These are phyloP conservation scores for Amiota mariae DNA, from an alignment of 2,888 invertebrate genomes.

Conservation along the genomic window DNA sequence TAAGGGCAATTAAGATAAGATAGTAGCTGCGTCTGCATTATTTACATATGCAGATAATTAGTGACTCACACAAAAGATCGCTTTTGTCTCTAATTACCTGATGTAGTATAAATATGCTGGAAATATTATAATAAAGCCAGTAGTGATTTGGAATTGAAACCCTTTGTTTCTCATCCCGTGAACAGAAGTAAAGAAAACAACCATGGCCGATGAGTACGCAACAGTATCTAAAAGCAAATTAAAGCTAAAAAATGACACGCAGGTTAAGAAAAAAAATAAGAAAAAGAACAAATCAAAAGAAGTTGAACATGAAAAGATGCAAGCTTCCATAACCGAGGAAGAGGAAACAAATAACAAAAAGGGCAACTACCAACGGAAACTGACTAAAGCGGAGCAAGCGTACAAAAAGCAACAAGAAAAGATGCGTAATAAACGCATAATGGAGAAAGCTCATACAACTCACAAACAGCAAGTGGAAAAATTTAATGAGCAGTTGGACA, in stretches of 20 bases:
- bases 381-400: conserved; percentile 91
- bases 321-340: neutral
- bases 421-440: conserved; percentile 91
- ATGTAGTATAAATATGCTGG: too few species aligned
- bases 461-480: conserved; percentile 97
- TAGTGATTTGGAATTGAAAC: too few species aligned
- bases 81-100: too few species aligned
- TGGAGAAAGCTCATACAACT: conserved; percentile 94
- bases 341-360: conserved; percentile 11
- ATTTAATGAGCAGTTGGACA: conserved; percentile 95
- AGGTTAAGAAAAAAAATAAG: conserved; percentile 81
- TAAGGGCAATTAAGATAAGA: too few species aligned
- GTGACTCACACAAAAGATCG: too few species aligned
- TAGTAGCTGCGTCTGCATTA: too few species aligned
- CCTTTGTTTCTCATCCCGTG: too few species aligned
- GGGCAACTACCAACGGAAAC: conserved; percentile 66
- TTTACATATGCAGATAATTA: too few species aligned
- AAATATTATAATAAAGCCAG: too few species aligned
- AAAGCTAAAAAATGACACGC: conserved; percentile 85
- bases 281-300: conserved; percentile 79
- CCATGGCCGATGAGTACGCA: conserved; percentile 80
- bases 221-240: conserved; percentile 82
- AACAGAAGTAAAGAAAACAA: neutral
- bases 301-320: conserved; percentile 67
- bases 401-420: conserved; percentile 94